Percentiles rank a stretch among this genome's conserved stretches.
Evolutionary conservation across 2,113 vertebrate genomes (phyloP).

Genomic region (Potamarius usumacintae): DNA sequence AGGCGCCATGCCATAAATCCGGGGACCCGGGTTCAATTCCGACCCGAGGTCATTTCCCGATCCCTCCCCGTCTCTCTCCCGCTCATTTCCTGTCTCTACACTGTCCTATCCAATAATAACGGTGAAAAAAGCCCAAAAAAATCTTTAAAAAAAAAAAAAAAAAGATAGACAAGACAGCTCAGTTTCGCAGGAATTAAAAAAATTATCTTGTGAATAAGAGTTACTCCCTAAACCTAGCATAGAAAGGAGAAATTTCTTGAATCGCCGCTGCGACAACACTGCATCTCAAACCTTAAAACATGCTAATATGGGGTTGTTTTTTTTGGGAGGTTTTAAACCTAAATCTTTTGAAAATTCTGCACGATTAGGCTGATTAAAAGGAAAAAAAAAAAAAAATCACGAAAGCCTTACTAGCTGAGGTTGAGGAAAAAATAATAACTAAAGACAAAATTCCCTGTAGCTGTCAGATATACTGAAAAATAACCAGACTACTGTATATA

Average conservation of each 20-base stretch:
- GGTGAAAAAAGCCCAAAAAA: too few species aligned
- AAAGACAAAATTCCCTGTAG: neutral
- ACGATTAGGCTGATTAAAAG: neutral
- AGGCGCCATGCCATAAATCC: too few species aligned
- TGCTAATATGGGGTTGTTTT: neutral
- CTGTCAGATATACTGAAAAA: constrained; percentile 26
- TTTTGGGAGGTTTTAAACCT: too few species aligned
- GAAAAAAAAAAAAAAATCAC: neutral
- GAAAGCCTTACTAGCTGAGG: neutral
- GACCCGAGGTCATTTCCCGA: too few species aligned
- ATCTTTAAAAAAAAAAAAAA: too few species aligned
- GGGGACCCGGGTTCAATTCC: too few species aligned
- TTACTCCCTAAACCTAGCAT: neutral
- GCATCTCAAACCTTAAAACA: neutral
- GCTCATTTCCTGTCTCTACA: too few species aligned
- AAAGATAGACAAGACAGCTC: neutral
- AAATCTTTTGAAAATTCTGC: neutral
- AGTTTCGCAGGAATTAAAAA: neutral
- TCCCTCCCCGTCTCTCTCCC: too few species aligned
- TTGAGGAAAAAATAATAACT: neutral
- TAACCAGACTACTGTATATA: neutral
- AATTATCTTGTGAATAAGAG: neutral
- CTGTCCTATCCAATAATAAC: too few species aligned
- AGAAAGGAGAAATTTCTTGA: neutral
- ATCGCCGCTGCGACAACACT: neutral